Evolutionary conservation across 2,797 vertebrate species (phyloP).

Genomic region (Eulemur coronatus): DNA sequence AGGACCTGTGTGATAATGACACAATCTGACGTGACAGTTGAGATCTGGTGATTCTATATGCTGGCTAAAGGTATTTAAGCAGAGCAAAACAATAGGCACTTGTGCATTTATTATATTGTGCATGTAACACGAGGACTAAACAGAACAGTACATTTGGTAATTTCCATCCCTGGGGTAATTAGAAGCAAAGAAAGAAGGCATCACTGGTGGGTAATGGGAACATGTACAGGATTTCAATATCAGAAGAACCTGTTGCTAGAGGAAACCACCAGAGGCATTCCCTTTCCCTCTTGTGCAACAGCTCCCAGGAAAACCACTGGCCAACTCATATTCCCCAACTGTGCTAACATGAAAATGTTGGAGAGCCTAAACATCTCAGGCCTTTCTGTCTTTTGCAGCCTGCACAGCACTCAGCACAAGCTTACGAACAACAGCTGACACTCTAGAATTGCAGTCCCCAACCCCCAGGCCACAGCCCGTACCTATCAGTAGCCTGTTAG

Average conservation of each 20-base stretch:
- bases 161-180: neutral
- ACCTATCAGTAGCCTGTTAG: too few relatives aligned
- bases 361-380: neutral
- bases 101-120: neutral
- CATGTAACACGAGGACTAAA: neutral
- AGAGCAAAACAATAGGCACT: neutral
- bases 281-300: neutral
- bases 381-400: neutral
- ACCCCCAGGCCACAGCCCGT: too few relatives aligned
- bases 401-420: neutral
- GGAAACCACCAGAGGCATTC: neutral
- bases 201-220: neutral
- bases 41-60: neutral
- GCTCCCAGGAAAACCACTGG: constrained; percentile 13
- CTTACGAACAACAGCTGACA: neutral
- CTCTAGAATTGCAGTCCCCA: neutral
- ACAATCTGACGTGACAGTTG: neutral
- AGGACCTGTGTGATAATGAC: neutral
- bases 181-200: constrained; percentile 15
- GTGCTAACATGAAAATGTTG: neutral
- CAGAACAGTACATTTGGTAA: neutral
- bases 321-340: neutral
- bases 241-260: neutral
- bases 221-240: neutral
- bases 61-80: neutral